Evolutionary conservation across 2,888 invertebrate species (phyloP).

Genomic region (Lycia hirtaria): DNA sequence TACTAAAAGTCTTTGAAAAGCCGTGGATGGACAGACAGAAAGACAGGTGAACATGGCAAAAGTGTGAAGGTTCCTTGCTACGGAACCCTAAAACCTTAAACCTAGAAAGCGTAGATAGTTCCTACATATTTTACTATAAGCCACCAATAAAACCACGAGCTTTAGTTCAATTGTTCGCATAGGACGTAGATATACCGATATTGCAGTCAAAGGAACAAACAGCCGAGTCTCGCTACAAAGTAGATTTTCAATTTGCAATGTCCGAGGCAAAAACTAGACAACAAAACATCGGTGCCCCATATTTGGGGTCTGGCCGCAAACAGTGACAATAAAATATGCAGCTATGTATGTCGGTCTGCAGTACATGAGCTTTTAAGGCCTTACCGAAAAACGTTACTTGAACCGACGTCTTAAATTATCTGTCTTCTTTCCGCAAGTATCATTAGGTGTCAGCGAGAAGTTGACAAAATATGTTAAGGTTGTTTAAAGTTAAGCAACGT

Average conservation of each 20-base stretch:
- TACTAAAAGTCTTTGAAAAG: no score
- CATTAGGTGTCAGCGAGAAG: no score
- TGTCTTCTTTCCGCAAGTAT: no score
- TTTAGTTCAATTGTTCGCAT: conserved; percentile 11
- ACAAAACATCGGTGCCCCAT: conserved; percentile 50
- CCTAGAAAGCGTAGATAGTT: no score
- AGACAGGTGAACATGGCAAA: no score
- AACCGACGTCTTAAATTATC: no score
- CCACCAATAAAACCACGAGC: conserved; percentile 3
- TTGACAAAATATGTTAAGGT: no score
- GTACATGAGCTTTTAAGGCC: conserved; percentile 9
- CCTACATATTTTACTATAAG: background rate
- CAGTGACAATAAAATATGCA: conserved; percentile 68
- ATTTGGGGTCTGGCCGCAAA: conserved; percentile 58
- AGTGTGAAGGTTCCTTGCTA: no score
- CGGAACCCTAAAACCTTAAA: no score
- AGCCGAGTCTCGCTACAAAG: conserved; percentile 45
- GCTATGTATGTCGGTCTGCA: conserved; percentile 26
- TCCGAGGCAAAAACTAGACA: conserved; percentile 53
- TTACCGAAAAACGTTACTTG: no score
- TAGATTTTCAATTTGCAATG: conserved; percentile 63
- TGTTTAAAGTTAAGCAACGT: no score
- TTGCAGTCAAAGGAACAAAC: conserved; percentile 36
- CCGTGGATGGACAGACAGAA: no score
- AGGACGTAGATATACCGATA: conserved; percentile 17